Conservation (phyloP, 2,113 vertebrate species). For the Cygnus buccinator region DNA sequence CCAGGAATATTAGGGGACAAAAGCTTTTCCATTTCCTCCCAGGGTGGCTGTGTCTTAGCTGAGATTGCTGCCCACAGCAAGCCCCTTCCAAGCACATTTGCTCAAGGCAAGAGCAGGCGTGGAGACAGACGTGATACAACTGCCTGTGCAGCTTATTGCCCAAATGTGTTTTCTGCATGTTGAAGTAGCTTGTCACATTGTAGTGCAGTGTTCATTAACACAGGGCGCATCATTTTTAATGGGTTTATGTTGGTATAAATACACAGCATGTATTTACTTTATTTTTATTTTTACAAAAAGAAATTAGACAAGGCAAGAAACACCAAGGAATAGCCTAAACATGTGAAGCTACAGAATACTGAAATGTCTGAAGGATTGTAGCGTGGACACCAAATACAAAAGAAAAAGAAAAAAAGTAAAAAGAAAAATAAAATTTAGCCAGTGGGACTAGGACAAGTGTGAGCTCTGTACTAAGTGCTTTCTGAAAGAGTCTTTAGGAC, state of each 20-base stretch:
- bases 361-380: fast-evolving
- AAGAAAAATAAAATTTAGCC: neutral
- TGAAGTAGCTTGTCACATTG: fast-evolving
- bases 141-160: neutral
- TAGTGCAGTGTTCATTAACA: fast-evolving
- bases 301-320: neutral
- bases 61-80: neutral
- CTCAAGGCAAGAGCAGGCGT: neutral
- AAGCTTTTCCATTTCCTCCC: neutral
- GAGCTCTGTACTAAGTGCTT: neutral
- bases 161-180: fast-evolving
- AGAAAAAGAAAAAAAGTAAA: neutral
- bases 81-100: neutral
- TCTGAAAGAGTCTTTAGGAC: neutral
- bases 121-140: fast-evolving
- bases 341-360: neutral
- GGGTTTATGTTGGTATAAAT: neutral
- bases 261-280: too few species aligned
- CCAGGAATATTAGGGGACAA: neutral
- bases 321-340: neutral
- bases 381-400: neutral
- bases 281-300: neutral
- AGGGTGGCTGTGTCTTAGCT: neutral
- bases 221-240: neutral
- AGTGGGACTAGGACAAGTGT: neutral